Evolutionary conservation across 1,140 invertebrate species (phyloP).

Genomic region (Macrotrachela quadricornifera): DNA sequence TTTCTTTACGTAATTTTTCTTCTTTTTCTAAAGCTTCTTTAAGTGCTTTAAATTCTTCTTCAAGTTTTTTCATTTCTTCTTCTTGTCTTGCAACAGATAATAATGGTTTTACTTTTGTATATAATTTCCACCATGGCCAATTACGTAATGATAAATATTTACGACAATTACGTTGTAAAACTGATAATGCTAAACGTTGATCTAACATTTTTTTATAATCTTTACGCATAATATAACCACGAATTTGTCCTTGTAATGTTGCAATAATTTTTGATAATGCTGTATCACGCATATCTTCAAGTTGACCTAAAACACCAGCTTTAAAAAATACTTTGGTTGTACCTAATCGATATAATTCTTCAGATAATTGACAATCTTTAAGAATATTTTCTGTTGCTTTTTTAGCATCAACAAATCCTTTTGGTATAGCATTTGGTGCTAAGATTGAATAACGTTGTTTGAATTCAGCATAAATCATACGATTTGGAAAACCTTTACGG

Average conservation of each 20-base stretch:
- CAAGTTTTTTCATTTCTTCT: slow-evolving; percentile 90
- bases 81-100: slow-evolving; percentile 92
- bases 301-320: slow-evolving; percentile 96
- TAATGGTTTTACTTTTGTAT: slow-evolving; percentile 89
- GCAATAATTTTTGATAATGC: slow-evolving; percentile 90
- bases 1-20: slow-evolving; percentile 82
- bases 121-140: slow-evolving; percentile 99
- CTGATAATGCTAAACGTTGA: slow-evolving; percentile 83
- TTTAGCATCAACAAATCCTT: slow-evolving; percentile 52
- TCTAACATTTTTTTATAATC: slow-evolving; percentile 92
- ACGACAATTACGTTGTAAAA: slow-evolving; percentile 94
- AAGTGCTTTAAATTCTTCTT: slow-evolving; percentile 78
- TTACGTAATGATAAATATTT: slow-evolving; percentile 91
- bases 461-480: slow-evolving; percentile 98
- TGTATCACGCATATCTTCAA: slow-evolving; percentile 99
- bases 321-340: slow-evolving; percentile 99
- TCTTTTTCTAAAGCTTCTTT: slow-evolving; percentile 79
- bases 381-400: slow-evolving; percentile 57
- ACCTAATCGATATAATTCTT: slow-evolving; percentile 72
- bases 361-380: slow-evolving; percentile 49
- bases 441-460: slow-evolving; percentile 99
- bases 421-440: slow-evolving; percentile 56
- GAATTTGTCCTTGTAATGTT: slow-evolving; percentile 87
- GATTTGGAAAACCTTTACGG: slow-evolving; percentile 99
- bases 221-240: slow-evolving; percentile 58